These are phyloP conservation scores for Sardinella longiceps DNA, from an alignment of 2,797 vertebrate genomes.

Conservation along the genomic window DNA sequence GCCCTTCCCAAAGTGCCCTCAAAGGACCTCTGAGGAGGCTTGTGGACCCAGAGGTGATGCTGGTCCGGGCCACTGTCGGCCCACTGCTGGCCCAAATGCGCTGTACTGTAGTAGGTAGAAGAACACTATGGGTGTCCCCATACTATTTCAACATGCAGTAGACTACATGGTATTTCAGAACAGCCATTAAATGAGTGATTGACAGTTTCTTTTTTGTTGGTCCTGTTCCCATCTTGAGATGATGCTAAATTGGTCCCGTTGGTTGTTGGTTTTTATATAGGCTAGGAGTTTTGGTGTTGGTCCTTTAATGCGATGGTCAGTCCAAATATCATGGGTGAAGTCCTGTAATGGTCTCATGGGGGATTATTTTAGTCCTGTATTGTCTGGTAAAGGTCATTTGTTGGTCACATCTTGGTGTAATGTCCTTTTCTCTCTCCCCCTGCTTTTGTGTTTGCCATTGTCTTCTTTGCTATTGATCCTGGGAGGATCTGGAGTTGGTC, in stretches of 20 bases:
- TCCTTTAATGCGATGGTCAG: neutral
- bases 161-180: neutral
- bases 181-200: neutral
- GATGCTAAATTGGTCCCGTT: neutral
- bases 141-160: neutral
- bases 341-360: neutral
- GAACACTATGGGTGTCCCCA: neutral
- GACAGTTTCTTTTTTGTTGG: neutral
- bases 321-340: neutral
- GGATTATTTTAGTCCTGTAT: neutral
- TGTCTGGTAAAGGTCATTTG: neutral
- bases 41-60: neutral
- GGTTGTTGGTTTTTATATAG: neutral
- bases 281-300: slow-evolving; percentile 17
- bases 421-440: neutral
- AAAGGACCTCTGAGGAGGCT: neutral
- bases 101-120: neutral
- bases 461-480: slow-evolving; percentile 7
- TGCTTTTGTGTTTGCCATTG: neutral
- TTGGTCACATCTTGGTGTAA: neutral
- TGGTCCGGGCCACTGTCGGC: neutral
- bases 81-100: neutral
- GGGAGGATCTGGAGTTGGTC: neutral
- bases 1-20: neutral
- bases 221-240: neutral